Percentiles rank a stretch among this genome's conserved stretches.
These are phyloP conservation scores for Oxyruncus cristatus DNA, from an alignment of 2,113 vertebrate species.

Conservation along the genomic window DNA sequence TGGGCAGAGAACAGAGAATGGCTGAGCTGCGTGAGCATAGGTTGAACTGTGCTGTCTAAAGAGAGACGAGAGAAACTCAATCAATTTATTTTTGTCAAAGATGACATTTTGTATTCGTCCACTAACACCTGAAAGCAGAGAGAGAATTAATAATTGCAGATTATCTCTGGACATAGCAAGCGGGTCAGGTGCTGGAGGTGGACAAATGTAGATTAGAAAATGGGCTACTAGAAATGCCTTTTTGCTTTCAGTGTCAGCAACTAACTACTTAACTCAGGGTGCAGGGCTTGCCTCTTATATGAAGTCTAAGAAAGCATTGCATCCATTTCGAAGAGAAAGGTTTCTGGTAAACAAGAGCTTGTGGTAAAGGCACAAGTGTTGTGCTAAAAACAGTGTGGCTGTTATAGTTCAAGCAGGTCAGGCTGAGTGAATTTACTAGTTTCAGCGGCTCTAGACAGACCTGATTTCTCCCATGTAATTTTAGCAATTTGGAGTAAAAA, in stretches of 20 bases:
- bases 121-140: neutral
- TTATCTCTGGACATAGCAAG: neutral
- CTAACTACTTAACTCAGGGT: neutral
- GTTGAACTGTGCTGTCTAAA: neutral
- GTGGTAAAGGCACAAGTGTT: neutral
- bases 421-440: neutral
- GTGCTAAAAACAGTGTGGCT: neutral
- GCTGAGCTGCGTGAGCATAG: neutral
- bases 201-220: neutral
- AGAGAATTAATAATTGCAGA: neutral
- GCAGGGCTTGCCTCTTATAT: neutral
- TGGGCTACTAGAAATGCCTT: neutral
- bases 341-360: neutral
- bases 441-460: neutral
- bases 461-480: neutral
- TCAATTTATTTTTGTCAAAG: neutral
- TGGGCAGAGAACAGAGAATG: neutral
- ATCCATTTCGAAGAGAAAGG: neutral
- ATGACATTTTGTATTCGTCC: neutral
- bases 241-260: neutral
- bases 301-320: neutral
- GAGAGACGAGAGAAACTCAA: neutral
- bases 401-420: neutral
- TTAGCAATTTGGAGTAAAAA: neutral
- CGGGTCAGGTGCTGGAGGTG: neutral